These are phyloP conservation scores for Malacoctenus gilli DNA, from an alignment of 2,797 vertebrate species.

Conservation along the genomic window DNA sequence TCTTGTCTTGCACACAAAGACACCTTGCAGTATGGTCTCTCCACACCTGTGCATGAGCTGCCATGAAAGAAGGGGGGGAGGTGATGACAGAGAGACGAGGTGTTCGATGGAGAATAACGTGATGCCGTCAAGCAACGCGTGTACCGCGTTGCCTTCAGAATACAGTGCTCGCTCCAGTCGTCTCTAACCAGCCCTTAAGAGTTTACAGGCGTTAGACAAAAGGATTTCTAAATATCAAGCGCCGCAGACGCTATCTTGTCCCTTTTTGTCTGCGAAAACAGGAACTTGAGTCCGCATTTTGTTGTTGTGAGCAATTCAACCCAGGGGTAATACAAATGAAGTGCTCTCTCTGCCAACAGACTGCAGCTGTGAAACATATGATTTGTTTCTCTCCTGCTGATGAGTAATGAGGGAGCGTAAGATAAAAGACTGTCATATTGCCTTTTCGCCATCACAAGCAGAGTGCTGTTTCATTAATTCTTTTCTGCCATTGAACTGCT, in stretches of 20 bases:
- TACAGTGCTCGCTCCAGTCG: neutral
- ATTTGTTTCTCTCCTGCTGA: slow-evolving; percentile 74
- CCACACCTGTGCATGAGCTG: slow-evolving; percentile 29
- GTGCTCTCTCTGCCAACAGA: slow-evolving; percentile 67
- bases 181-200: slow-evolving; percentile 18
- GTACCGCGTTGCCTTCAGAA: slow-evolving; percentile 14
- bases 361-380: slow-evolving; percentile 79
- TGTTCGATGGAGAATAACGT: slow-evolving; percentile 32
- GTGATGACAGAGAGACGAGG: slow-evolving; percentile 41
- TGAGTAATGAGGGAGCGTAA: slow-evolving; percentile 74
- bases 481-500: slow-evolving; percentile 33
- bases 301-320: slow-evolving; percentile 62
- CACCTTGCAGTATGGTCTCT: slow-evolving; percentile 6
- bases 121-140: slow-evolving; percentile 33
- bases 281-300: slow-evolving; percentile 62
- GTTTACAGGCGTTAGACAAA: slow-evolving; percentile 29
- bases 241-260: slow-evolving; percentile 39
- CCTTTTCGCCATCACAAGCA: slow-evolving; percentile 62
- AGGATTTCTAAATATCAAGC: slow-evolving; percentile 34
- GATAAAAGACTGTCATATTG: slow-evolving; percentile 76
- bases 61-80: slow-evolving; percentile 43
- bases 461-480: slow-evolving; percentile 66
- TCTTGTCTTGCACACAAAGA: slow-evolving; percentile 37
- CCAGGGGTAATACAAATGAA: slow-evolving; percentile 74
- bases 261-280: slow-evolving; percentile 43